Base-by-base conservation (phyloP, 2,888 invertebrate genomes). In the Esperia sulphurella region DNA sequence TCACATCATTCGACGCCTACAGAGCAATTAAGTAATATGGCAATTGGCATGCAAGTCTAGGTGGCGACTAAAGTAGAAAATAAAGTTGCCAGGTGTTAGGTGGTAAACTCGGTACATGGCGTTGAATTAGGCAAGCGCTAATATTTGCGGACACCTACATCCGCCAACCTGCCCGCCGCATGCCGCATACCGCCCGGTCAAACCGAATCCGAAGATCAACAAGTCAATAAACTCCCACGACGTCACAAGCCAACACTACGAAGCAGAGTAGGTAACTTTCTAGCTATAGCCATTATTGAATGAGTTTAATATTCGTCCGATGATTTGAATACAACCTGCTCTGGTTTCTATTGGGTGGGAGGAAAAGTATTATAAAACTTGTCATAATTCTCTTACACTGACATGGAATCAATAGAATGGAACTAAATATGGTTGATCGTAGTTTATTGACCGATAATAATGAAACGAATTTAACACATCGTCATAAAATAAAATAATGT, bases 131-230 rank as follows among this genome's bases (percentile, higher is more conserved):
- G 81, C 75, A 79, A 83, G 79, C 71, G 76, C 75, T 70, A 87
- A 88, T 87, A 88, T 88, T 87, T 87, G 87, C 83, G 72, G 61
- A 84, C 87, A 79, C 86, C 86, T 80, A 85, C 88, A 75, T 81
- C 79, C 79, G 79, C 81, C 74, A 81, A 81, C 79, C 74, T 79
- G 84, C 76, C 74, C 79, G 83, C 76, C 71, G 73, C 71, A 65
- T 65, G 65, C 67, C 69, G 63, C 10, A n/a, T 10, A 54, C 54
- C 65, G 54, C 63, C 65, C 57, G 56, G 57, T 51, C 54, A 55
- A 54, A 56, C 58, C 49, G 52, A 54, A 53, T 55, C 58, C 49
- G 52, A 54, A 62, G 50, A 57, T 54, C 54, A 58, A 65, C 69
- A 58, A 75, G 81, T 82, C 76, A 82, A 82, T 77, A 81, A 72